Evolutionary conservation across 2,888 invertebrate genomes (phyloP).

Genomic region (Chymomyza procnemis): DNA sequence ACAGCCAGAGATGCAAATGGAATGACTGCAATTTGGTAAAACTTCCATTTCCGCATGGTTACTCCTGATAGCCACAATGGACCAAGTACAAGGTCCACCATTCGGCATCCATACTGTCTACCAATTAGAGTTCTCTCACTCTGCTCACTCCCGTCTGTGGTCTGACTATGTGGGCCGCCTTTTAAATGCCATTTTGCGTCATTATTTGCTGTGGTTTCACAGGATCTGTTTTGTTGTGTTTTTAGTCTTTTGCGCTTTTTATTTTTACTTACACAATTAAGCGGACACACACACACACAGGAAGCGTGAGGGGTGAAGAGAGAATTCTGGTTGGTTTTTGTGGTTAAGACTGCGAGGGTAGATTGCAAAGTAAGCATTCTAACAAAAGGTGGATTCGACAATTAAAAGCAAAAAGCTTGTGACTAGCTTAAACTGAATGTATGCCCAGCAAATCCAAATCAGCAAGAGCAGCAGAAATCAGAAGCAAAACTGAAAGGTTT

Average conservation of each 20-base stretch:
- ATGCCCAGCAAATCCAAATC: too few species aligned
- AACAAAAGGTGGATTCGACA: too few species aligned
- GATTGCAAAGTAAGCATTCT: too few species aligned
- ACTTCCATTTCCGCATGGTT: conserved; percentile 62
- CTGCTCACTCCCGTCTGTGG: neutral
- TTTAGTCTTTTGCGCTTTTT: neutral
- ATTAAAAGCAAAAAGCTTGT: too few species aligned
- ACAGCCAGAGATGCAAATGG: conserved; percentile 3
- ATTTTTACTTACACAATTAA: neutral
- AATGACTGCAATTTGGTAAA: conserved; percentile 44
- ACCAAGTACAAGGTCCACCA: too few species aligned
- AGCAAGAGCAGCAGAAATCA: too few species aligned
- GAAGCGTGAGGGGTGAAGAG: too few species aligned
- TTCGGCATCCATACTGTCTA: conserved; percentile 1
- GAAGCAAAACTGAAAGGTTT: too few species aligned
- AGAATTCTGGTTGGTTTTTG: too few species aligned
- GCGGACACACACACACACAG: neutral
- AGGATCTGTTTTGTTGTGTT: neutral
- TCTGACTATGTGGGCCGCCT: neutral
- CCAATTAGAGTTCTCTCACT: neutral
- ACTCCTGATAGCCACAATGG: neutral
- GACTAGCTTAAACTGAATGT: too few species aligned
- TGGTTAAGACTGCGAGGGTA: too few species aligned
- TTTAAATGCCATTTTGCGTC: conserved; percentile 59
- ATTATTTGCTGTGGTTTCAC: conserved; percentile 54